Conservation (phyloP, 2,113 vertebrate species). For the Morphnarchus princeps region DNA sequence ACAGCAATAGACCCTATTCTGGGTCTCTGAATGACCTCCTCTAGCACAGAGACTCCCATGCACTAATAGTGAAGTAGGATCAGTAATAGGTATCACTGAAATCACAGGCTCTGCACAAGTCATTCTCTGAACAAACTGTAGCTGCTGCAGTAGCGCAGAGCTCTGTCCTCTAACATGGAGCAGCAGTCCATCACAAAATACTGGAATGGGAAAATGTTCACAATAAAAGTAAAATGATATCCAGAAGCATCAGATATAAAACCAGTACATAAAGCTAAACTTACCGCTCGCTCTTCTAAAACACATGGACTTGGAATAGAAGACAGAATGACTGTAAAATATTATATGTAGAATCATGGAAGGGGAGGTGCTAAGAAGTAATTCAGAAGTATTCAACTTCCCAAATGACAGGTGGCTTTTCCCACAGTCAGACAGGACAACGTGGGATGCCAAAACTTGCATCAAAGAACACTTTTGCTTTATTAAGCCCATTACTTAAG, state of each 20-base stretch:
- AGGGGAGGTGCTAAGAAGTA: too few relatives aligned
- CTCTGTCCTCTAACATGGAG: neutral
- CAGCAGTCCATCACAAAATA: neutral
- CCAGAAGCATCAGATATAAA: neutral
- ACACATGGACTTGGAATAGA: neutral
- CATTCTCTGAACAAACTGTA: rapidly evolving
- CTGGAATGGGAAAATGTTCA: neutral
- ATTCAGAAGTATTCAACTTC: neutral
- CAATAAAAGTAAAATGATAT: neutral
- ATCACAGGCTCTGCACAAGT: rapidly evolving
- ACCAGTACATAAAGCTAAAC: neutral
- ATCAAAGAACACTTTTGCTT: neutral
- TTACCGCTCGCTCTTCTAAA: neutral
- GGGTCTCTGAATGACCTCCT: neutral
- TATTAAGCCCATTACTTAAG: neutral
- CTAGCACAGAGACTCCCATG: neutral
- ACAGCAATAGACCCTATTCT: rapidly evolving
- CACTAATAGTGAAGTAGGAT: rapidly evolving
- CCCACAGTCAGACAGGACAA: neutral
- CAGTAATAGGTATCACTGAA: neutral
- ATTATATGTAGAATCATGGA: neutral
- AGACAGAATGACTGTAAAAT: neutral
- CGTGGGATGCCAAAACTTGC: neutral
- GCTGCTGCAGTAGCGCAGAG: neutral
- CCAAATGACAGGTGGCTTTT: neutral